These are phyloP conservation scores for Lepidurus arcticus DNA, from an alignment of 1,140 invertebrate species.

Conservation along the genomic window DNA sequence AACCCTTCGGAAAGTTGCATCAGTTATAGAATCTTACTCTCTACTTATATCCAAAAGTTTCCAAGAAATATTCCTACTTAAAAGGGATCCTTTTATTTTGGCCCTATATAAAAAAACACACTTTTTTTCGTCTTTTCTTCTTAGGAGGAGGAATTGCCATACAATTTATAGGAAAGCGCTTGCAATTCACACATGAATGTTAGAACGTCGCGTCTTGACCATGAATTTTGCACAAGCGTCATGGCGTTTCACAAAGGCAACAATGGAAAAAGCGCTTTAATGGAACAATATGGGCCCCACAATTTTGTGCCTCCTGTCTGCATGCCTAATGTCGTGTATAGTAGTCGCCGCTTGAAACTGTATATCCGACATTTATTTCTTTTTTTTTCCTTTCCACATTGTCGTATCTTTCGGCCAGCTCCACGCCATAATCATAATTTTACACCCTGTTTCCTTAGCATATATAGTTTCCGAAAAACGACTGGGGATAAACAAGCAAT, in stretches of 20 bases:
- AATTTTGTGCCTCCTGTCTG: background rate
- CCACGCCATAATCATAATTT: background rate
- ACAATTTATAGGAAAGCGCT: background rate
- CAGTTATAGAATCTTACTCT: too few species aligned
- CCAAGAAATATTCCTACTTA: too few species aligned
- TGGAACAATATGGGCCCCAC: background rate
- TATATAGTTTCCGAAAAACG: background rate
- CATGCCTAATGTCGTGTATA: slow-evolving; percentile 8
- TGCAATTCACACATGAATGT: background rate
- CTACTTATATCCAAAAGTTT: too few species aligned
- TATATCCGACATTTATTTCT: background rate
- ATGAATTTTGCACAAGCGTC: background rate
- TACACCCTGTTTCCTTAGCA: background rate
- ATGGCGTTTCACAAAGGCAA: background rate
- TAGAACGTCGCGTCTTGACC: background rate
- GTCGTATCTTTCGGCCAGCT: background rate
- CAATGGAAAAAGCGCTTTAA: background rate
- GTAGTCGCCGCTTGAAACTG: background rate
- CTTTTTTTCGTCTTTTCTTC: background rate
- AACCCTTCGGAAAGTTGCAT: too few species aligned
- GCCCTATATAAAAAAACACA: too few species aligned
- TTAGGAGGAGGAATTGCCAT: background rate
- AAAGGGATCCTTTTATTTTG: too few species aligned
- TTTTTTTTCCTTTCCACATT: background rate
- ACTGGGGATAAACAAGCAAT: background rate